Percentiles rank a stretch among this genome's conserved stretches.
phyloP scores from a whole-genome alignment of 1,140 invertebrate genomes.

The Fopius arisanus region DNA sequence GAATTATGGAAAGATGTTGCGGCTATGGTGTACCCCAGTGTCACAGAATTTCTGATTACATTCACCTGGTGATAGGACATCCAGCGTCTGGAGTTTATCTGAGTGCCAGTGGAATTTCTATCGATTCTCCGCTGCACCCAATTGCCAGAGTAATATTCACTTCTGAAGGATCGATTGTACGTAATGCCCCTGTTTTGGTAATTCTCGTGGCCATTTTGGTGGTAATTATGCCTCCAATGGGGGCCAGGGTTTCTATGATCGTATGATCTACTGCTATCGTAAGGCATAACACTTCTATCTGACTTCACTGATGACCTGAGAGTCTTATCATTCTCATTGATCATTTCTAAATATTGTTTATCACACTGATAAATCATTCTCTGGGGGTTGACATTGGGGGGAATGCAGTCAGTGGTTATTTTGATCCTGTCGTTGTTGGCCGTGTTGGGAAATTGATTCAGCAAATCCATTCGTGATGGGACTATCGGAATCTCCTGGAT shows the following conservation, averaged over 20 bases:
- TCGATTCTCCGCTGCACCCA: background rate
- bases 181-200: too few relatives aligned
- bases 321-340: slow-evolving; percentile 23
- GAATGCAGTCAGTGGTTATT: slow-evolving; percentile 50
- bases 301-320: background rate
- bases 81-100: slow-evolving; percentile 20
- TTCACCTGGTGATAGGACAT: slow-evolving; percentile 28
- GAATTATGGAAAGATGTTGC: slow-evolving; percentile 37
- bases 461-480: slow-evolving; percentile 53
- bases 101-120: background rate
- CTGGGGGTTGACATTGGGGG: slow-evolving; percentile 48
- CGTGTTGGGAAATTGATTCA: slow-evolving; percentile 57
- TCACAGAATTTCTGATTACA: slow-evolving; percentile 30
- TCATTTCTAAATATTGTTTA: slow-evolving; percentile 35
- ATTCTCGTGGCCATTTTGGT: too few relatives aligned
- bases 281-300: background rate
- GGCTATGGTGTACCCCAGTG: slow-evolving; percentile 38
- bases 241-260: too few relatives aligned
- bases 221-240: too few relatives aligned
- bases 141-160: background rate
- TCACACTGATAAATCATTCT: slow-evolving; percentile 50
- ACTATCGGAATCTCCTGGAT: slow-evolving; percentile 52
- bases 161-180: too few relatives aligned
- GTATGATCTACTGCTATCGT: background rate
- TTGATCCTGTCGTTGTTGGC: slow-evolving; percentile 38